These are phyloP conservation scores for Heliothis peltigera DNA, from an alignment of 2,888 invertebrate genomes.

Conservation along the genomic window DNA sequence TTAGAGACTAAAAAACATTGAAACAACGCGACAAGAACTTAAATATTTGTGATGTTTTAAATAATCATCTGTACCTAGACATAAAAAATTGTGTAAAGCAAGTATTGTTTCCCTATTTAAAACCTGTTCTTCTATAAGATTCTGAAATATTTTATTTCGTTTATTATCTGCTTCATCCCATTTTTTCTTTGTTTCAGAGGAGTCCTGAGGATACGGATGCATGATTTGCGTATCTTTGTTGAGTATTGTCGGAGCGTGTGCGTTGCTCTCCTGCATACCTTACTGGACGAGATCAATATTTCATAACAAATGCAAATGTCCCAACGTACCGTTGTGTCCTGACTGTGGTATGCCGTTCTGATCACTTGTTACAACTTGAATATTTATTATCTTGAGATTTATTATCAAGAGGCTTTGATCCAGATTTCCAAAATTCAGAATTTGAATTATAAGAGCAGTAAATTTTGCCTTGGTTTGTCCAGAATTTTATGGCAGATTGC, in stretches of 20 bases:
- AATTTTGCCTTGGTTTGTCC: not conserved
- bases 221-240: constrained; percentile 77
- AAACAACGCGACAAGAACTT: not conserved
- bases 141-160: not conserved
- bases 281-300: constrained; percentile 64
- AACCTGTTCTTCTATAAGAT: constrained; percentile 14
- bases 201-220: constrained; percentile 37
- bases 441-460: too few relatives aligned
- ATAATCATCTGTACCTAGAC: constrained; percentile 3
- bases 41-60: not conserved
- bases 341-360: constrained; percentile 67
- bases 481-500: not conserved
- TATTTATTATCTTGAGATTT: not conserved
- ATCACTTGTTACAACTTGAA: constrained; percentile 2
- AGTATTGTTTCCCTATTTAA: constrained; percentile 32
- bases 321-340: constrained; percentile 64
- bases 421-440: too few relatives aligned
- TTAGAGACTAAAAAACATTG: not conserved
- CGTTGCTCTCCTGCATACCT: constrained; percentile 69
- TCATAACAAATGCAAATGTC: constrained; percentile 65
- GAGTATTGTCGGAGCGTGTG: constrained; percentile 65
- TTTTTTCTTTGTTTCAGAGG: constrained; percentile 60
- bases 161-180: constrained; percentile 14
- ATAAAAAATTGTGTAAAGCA: constrained; percentile 35
- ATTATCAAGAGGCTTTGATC: too few relatives aligned